Evolutionary conservation across 2,113 vertebrate genomes (phyloP), one percentile per base, ranked within the genome.

Genomic region (Clarias gariepinus): DNA sequence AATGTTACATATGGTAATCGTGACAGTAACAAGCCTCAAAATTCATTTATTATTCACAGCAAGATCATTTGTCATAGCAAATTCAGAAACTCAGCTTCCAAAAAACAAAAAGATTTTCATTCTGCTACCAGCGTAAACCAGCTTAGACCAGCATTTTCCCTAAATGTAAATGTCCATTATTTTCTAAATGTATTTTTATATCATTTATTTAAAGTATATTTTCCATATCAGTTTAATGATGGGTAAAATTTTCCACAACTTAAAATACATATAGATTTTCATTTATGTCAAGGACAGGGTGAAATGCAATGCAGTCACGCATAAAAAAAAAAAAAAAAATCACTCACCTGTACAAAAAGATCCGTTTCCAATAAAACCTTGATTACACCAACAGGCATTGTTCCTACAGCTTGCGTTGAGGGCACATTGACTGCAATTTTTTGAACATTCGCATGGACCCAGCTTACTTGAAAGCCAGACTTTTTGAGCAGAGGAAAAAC

Each of bases 381-480:
- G 80, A 0, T 91, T 89, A 90, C 95, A 96, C 80, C 82, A 88
- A 87, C 95, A 96, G 69, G 12, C 89, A 0, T 74, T 1, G 1
- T 9, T 1, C 16, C 84, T 74, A 89, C 95, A 95, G 10, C 33
- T 88, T 41, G 95, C 94, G 18, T 92, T 47, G 33, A 25, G 3
- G 89, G 93, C 93, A 91, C 95, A 96, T 28, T 84, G 80, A 33
- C 55, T 5, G 89, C 95, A 95, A 89, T 90, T 93, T 90, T 92
- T 89, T 92, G 81, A 89, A 82, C 90, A 90, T 90, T 89, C 86
- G 91, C 93, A 92, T 89, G 92, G 92, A 87, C 93, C 91, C 92
- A 89, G 92, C 87, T 95, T 79, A 94, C 90, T 94, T 86, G 89
- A 94, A 90, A 96, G 90, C 93, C 95, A 96, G 91, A 91, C 95